These are phyloP conservation scores for Acholoe squamosa DNA, from an alignment of 2,888 invertebrate species.

Conservation along the genomic window DNA sequence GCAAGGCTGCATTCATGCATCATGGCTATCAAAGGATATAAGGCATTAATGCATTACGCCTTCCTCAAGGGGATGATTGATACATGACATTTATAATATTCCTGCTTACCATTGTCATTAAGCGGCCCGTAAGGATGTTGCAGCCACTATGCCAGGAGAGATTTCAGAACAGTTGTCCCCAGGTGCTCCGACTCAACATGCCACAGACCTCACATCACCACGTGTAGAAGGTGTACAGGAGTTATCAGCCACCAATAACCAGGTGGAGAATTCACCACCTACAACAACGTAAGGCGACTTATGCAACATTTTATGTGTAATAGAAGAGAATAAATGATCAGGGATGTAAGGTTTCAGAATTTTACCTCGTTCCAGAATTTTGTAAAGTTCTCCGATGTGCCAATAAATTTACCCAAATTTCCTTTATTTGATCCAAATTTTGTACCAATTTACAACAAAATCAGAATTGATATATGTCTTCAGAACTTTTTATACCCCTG, in stretches of 20 bases:
- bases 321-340: not conserved
- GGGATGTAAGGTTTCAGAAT: not conserved
- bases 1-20: too few species aligned
- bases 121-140: not conserved
- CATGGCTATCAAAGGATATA: too few species aligned
- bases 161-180: not conserved
- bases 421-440: too few species aligned
- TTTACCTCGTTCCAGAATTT: not conserved
- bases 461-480: too few species aligned
- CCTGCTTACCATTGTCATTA: not conserved
- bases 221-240: not conserved
- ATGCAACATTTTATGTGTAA: not conserved
- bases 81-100: not conserved
- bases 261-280: not conserved
- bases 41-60: too few species aligned
- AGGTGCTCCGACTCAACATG: not conserved
- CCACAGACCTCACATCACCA: not conserved
- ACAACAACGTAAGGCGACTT: not conserved
- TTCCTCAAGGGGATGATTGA: too few species aligned
- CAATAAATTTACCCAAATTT: not conserved
- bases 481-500: too few species aligned
- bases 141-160: slow-evolving; percentile 11
- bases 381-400: not conserved
- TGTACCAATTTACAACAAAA: too few species aligned
- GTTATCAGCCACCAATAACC: not conserved